Evolutionary conservation across 2,797 vertebrate genomes (phyloP).

Genomic region (Poeciliopsis infans): DNA sequence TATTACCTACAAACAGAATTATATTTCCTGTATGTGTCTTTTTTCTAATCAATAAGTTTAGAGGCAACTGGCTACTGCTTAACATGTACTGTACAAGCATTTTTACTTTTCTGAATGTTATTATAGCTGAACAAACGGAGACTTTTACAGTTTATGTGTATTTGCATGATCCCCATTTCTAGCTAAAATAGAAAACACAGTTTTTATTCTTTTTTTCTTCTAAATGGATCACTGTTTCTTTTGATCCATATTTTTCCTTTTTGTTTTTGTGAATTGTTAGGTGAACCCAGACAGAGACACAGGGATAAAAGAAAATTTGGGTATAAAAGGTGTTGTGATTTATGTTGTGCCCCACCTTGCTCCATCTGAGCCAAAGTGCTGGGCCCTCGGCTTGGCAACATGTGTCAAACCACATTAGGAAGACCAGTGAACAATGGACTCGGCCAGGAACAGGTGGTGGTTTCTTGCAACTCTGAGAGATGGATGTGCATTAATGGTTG

Average conservation of each 20-base stretch:
- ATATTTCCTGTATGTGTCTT: not conserved
- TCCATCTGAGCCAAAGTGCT: constrained; percentile 62
- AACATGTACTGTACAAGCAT: not conserved
- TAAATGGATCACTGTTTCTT: not conserved
- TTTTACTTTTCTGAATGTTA: not conserved
- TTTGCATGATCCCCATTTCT: not conserved
- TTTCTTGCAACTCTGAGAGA: constrained; percentile 68
- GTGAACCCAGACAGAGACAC: constrained; percentile 18
- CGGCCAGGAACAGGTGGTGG: constrained; percentile 74
- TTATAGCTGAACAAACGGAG: not conserved
- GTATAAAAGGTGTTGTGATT: constrained; percentile 59
- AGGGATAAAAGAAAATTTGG: constrained; percentile 43
- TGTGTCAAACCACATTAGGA: constrained; percentile 76
- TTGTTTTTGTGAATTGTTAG: constrained; percentile 20
- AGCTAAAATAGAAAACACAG: not conserved
- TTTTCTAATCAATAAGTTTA: not conserved
- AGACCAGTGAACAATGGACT: constrained; percentile 72
- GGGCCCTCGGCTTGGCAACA: constrained; percentile 68
- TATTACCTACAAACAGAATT: not conserved
- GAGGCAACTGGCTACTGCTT: not conserved
- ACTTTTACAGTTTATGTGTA: not conserved
- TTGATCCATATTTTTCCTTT: constrained; percentile 16
- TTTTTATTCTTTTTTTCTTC: not conserved
- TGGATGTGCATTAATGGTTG: constrained; percentile 53
- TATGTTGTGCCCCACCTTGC: constrained; percentile 52